Evolutionary conservation across 2,113 vertebrate genomes (phyloP).

Genomic region (Sorex fumeus): DNA sequence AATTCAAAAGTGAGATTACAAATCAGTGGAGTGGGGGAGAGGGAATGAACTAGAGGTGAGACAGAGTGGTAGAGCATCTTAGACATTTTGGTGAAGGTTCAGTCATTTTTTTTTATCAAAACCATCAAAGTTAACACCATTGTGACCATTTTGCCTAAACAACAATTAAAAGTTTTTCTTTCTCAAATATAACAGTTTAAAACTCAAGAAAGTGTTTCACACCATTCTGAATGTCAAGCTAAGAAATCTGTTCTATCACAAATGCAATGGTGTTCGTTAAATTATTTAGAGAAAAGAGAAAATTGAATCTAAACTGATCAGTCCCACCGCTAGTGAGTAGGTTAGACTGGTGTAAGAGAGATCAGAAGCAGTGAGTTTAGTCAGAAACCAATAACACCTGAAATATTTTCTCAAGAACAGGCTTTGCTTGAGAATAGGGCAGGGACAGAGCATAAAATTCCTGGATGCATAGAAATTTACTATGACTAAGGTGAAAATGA

Average conservation of each 20-base stretch:
- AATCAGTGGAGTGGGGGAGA: too few relatives aligned
- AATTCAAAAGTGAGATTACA: too few relatives aligned
- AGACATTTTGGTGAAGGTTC: too few relatives aligned
- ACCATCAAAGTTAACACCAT: too few relatives aligned
- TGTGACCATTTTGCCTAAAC: too few relatives aligned
- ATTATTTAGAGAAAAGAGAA: slow-evolving; percentile 29
- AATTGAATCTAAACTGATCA: slow-evolving; percentile 57
- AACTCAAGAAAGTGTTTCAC: background rate
- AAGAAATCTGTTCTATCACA: slow-evolving; percentile 48
- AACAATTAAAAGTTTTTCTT: background rate
- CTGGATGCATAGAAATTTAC: background rate
- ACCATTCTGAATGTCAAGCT: slow-evolving; percentile 23
- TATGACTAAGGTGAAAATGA: too few relatives aligned
- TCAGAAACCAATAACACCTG: background rate
- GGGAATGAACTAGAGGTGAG: too few relatives aligned
- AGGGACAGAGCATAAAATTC: background rate
- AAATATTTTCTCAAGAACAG: background rate
- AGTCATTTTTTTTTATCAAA: too few relatives aligned
- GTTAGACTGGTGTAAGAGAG: background rate
- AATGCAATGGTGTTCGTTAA: slow-evolving; percentile 34
- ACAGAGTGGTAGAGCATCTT: too few relatives aligned
- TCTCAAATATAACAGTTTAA: slow-evolving; percentile 20
- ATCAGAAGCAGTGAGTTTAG: background rate
- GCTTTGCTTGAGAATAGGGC: background rate
- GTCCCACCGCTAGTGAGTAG: background rate